Evolutionary conservation across 2,797 vertebrate genomes (phyloP), one percentile per base, ranked within the genome.

Genomic region (Takifugu ocellatus): DNA sequence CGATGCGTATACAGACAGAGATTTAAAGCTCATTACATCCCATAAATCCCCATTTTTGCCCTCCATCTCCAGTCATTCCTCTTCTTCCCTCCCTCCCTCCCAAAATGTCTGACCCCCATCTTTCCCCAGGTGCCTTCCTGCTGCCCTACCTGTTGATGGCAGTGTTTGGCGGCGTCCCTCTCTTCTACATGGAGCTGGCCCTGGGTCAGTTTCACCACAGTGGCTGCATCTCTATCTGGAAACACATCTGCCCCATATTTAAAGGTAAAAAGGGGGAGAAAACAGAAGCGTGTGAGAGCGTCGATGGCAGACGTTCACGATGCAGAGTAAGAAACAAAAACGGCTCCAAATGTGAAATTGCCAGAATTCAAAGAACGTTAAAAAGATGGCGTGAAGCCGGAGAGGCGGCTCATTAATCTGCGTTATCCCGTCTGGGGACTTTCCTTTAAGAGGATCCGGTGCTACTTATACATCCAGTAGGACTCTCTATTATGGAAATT

Each of bases 131-230:
- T 55, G 96, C 97, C 0, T 99, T 99, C 77, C 91, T 99, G 71
- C 92, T 99, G 52, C 97, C 97, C 51, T 99, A 99, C 78, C 86
- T 93, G 68, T 86, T 99, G 84, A 99, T 99, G 97, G 96, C 96
- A 2, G 85, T 99, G 70, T 99, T 99, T 0, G 97, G 97, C 50
- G 97, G 97, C 0, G 96, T 99, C 59, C 97, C 97, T 0, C 93
- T 99, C 46, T 99, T 99, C 90, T 99, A 98, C 77, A 97, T 99
- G 97, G 97, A 99, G 84, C 92, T 99, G 51, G 97, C 94, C 0
- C 88, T 99, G 39, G 97, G 97, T 21, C 97, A 99, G 85, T 99
- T 95, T 78, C 96, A 99, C 84, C 93, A 95, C 74, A 98, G 92
- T 0, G 97, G 97, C 53, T 97, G 96, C 67, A 98, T 99, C 88